Percentiles rank a stretch among this genome's conserved stretches.
Conservation (phyloP, 2,888 invertebrate species). For the Cheilosia vulpina region DNA sequence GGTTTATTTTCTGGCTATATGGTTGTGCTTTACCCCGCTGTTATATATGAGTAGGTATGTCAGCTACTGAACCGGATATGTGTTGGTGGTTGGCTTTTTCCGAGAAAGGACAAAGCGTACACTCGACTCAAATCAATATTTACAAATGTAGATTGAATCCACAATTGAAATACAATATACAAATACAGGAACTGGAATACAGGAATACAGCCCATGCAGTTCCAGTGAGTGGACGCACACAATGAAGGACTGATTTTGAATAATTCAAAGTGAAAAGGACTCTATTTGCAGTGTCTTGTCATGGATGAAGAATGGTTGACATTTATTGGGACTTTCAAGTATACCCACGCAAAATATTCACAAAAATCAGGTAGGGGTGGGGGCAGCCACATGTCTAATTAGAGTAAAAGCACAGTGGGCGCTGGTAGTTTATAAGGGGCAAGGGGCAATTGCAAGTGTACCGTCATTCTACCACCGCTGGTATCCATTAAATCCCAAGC, state of each 20-base stretch:
- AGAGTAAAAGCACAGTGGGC: slow-evolving; percentile 11
- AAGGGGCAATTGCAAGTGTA: neutral
- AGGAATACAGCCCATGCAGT: slow-evolving; percentile 11
- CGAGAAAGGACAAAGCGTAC: slow-evolving; percentile 62
- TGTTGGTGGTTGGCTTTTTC: slow-evolving; percentile 18
- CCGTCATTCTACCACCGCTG: neutral
- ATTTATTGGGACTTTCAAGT: slow-evolving; percentile 61
- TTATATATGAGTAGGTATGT: neutral
- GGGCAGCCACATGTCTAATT: slow-evolving; percentile 21
- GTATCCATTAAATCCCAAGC: no score
- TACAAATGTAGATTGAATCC: slow-evolving; percentile 72
- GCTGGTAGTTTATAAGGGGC: neutral
- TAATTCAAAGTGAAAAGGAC: slow-evolving; percentile 34
- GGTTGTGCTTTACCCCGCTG: slow-evolving; percentile 4
- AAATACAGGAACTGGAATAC: neutral
- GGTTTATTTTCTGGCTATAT: slow-evolving; percentile 32
- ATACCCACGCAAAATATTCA: slow-evolving; percentile 22
- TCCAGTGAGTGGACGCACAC: slow-evolving; percentile 17
- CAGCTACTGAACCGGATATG: slow-evolving; percentile 18
- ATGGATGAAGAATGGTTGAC: slow-evolving; percentile 48
- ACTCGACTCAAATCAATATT: slow-evolving; percentile 68
- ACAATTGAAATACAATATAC: slow-evolving; percentile 65
- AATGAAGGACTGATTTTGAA: slow-evolving; percentile 44
- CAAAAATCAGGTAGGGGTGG: slow-evolving; percentile 25
- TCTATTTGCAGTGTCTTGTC: slow-evolving; percentile 50